Evolutionary conservation across 1,140 invertebrate species (phyloP).

Genomic region (Lasioglossum albipes): DNA sequence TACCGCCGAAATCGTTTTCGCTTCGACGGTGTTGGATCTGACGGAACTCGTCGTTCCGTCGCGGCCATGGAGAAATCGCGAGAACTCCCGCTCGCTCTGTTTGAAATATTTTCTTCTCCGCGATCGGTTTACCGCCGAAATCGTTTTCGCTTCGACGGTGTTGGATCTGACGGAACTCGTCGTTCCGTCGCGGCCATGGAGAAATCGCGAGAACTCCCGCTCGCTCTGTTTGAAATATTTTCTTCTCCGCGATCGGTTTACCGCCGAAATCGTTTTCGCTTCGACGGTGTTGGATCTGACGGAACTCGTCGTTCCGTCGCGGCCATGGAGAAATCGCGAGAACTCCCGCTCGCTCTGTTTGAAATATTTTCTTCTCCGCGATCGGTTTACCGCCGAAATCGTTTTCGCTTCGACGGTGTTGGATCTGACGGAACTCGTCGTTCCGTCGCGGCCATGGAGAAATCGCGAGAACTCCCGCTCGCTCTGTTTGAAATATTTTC

Average conservation of each 20-base stretch:
- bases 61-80: too few relatives aligned
- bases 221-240: not conserved
- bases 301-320: too few relatives aligned
- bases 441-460: too few relatives aligned
- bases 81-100: not conserved
- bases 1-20: not conserved
- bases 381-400: too few relatives aligned
- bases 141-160: not conserved
- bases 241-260: not conserved
- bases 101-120: not conserved
- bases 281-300: not conserved
- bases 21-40: not conserved
- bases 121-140: too few relatives aligned
- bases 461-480: conserved; percentile 2
- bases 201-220: conserved; percentile 5
- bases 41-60: too few relatives aligned
- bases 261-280: not conserved
- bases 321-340: conserved; percentile 29
- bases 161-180: too few relatives aligned
- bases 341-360: too few relatives aligned
- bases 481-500: not conserved
- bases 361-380: not conserved
- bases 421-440: too few relatives aligned
- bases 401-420: not conserved
- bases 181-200: too few relatives aligned